Evolutionary conservation across 2,113 vertebrate genomes (phyloP).

Genomic region (Mus pahari): DNA sequence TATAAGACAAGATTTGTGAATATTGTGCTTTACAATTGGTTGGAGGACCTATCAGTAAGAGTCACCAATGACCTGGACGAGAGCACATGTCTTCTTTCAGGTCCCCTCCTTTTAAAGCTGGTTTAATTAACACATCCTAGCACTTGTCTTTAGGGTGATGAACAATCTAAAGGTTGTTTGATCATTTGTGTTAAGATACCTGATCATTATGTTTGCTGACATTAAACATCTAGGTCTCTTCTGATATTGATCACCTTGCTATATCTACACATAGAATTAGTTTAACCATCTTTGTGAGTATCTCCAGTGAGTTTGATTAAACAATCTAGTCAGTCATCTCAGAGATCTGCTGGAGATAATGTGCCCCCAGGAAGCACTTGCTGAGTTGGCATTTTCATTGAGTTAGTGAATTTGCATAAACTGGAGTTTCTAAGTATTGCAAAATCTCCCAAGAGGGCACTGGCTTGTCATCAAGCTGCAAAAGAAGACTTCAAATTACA

Average conservation of each 20-base stretch:
- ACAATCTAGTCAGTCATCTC: slow-evolving; percentile 48
- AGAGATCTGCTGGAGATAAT: slow-evolving; percentile 17
- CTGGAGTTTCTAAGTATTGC: not conserved
- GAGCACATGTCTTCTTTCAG: not conserved
- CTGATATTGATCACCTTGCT: slow-evolving; percentile 55
- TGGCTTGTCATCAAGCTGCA: not conserved
- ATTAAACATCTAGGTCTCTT: slow-evolving; percentile 66
- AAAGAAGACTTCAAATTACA: not conserved
- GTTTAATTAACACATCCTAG: not conserved
- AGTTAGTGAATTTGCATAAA: slow-evolving; percentile 59
- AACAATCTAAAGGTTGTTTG: slow-evolving; percentile 22
- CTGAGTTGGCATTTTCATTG: slow-evolving; percentile 35
- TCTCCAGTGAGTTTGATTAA: slow-evolving; percentile 66
- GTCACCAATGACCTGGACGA: not conserved
- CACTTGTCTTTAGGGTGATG: not conserved
- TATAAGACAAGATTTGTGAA: not conserved
- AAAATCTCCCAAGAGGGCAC: not conserved
- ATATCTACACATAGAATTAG: slow-evolving; percentile 58
- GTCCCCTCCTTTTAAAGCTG: not conserved
- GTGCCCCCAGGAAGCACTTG: slow-evolving; percentile 42
- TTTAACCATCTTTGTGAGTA: slow-evolving; percentile 61
- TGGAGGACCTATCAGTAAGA: not conserved
- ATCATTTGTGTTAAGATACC: slow-evolving; percentile 2
- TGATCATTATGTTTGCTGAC: slow-evolving; percentile 33
- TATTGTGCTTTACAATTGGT: not conserved